These are phyloP conservation scores for Eilema depressum DNA, from an alignment of 2,888 invertebrate genomes.

Conservation along the genomic window DNA sequence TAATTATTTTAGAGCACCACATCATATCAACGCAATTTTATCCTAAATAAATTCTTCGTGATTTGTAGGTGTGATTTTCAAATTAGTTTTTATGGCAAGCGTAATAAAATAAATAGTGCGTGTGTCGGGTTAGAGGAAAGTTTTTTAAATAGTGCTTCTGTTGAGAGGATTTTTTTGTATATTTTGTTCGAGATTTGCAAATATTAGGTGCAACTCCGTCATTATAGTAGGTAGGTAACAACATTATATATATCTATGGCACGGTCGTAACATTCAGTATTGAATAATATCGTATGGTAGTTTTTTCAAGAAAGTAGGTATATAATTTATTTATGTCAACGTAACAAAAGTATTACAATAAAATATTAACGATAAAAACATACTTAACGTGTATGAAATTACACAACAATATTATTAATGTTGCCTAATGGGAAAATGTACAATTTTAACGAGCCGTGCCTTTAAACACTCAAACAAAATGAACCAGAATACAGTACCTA, in stretches of 20 bases:
- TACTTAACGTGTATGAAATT: background rate
- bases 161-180: background rate
- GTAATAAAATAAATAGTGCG: constrained; percentile 15
- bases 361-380: background rate
- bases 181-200: background rate
- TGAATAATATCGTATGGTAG: background rate
- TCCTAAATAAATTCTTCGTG: constrained; percentile 18
- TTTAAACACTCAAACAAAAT: background rate
- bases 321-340: no score
- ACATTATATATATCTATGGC: background rate
- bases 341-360: background rate
- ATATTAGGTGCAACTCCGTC: background rate
- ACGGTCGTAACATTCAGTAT: background rate
- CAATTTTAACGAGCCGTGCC: background rate
- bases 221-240: no score
- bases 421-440: background rate
- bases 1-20: constrained; percentile 37
- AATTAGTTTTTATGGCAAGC: constrained; percentile 30
- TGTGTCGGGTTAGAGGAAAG: background rate
- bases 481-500: background rate
- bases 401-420: background rate
- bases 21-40: constrained; percentile 33
- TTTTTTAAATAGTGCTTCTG: background rate
- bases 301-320: no score
- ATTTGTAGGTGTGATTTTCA: constrained; percentile 29